A percentile compares a stretch with the other conserved stretches of the same genome.
Evolutionary conservation across 2,113 vertebrate species (phyloP).

Genomic region (Siniperca chuatsi): DNA sequence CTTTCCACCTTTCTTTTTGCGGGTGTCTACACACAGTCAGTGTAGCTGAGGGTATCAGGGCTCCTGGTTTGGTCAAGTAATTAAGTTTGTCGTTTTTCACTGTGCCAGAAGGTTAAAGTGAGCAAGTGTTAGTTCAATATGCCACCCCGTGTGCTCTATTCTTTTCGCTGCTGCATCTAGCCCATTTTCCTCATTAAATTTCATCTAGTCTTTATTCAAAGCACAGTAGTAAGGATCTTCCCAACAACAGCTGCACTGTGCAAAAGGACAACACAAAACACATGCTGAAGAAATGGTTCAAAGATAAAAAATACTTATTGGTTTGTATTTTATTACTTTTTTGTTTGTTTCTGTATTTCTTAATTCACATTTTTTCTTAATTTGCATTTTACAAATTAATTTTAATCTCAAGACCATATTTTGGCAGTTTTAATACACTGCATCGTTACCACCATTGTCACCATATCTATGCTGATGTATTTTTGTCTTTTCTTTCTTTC

Average conservation of each 20-base stretch:
- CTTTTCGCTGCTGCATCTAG: too few species aligned
- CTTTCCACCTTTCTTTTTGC: too few species aligned
- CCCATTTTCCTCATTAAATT: neutral
- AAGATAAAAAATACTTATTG: neutral
- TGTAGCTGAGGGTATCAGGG: too few species aligned
- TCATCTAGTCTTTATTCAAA: neutral
- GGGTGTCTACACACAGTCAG: too few species aligned
- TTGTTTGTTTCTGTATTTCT: neutral
- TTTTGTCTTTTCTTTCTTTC: conserved; percentile 30
- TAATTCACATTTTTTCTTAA: neutral
- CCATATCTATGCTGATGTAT: conserved; percentile 13
- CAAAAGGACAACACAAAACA: neutral
- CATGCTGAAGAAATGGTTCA: neutral
- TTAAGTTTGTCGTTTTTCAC: too few species aligned
- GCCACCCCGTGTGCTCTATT: too few species aligned
- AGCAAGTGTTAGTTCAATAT: too few species aligned
- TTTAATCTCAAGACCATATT: neutral
- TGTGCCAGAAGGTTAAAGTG: too few species aligned
- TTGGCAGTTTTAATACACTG: neutral
- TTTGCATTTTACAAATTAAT: neutral
- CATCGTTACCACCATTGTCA: neutral
- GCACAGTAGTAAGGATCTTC: neutral
- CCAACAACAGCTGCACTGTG: neutral
- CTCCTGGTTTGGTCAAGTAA: too few species aligned
- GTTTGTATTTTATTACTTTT: neutral